Base-by-base conservation (phyloP, 2,797 vertebrate species). In the Xenops minutus region DNA sequence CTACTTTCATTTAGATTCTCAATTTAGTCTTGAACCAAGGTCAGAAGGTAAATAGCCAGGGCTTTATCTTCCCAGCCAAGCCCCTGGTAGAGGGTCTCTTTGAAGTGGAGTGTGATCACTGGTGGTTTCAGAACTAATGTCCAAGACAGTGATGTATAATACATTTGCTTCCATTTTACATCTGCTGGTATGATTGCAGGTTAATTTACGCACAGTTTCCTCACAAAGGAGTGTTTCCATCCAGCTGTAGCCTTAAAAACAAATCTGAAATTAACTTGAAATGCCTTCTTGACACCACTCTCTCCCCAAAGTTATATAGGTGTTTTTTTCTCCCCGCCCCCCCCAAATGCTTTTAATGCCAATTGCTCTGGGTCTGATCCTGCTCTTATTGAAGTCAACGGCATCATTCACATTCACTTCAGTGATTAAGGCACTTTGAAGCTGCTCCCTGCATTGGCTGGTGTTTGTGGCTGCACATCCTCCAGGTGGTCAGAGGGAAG, bases 121-220 rank as follows among this genome's bases (percentile, higher is more conserved):
- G 95, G 88, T 6, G 10, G 95, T 97, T 97, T 97, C 97, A 97
- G 97, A 98, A 97, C 96, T 96, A 71, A 92, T 88, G 95, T 97
- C 98, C 97, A 98, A 98, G 96, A 94, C 95, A 92, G 93, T 97
- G 95, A 98, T 95, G 90, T 97, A 97, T 97, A 96, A 98, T 98
- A 95, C 85, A 97, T 98, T 97, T 54, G 83, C 92, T 95, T 88
- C 93, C 76, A 66, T 76, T 85, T 61, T 93, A 84, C 95, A 97
- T 95, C 96, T 95, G 96, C 95, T 95, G 92, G 79, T 90, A 24
- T 16, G 34, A 87, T 66, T 19, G 55, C 93, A 94, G 94, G 96
- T 97, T 97, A 95, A 95, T 98, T 97, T 95, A 97, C 97, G 97
- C 71, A 88, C 24, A 36, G 55, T 66, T 95, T 93, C 93, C 81